Evolutionary conservation across 2,797 vertebrate genomes (phyloP), one percentile per base, ranked within the genome.

Genomic region (Thripadectes ignobilis): DNA sequence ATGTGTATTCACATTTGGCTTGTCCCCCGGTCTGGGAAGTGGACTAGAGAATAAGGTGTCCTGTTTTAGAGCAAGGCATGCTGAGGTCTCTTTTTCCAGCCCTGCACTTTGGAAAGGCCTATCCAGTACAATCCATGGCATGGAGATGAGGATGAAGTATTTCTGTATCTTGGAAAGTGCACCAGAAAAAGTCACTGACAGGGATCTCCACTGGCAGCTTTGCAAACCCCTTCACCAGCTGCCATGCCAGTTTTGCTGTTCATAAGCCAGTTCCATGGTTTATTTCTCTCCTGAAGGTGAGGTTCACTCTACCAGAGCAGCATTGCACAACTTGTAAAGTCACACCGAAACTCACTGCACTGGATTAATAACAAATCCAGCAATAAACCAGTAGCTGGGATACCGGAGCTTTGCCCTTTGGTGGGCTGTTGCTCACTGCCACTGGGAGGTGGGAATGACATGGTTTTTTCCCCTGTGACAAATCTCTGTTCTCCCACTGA

Each of bases 341-440:
- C 52, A 54, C 38, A 34, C 12, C 4, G 30, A 38, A 77, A 58
- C 46, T 83, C 52, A 1, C 48, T n/a, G 22, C 41, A 17, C 73
- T 81, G 59, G 48, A 61, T 90, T 83, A 82, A 59, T 82, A 79
- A 67, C 59, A 73, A 94, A 93, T 43, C 72, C 59, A 72, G 45
- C 61, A 52, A 17, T 80, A 67, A 67, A 61, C 20, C 55, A 66
- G 48, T 23, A 51, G 45, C 23, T 89, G 58, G 43, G 59, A 78
- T 23, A 46, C 8, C 10, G 2, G 38, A 68, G n/a, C 58, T 1
- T 18, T 62, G 34, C 57, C 89, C 74, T 93, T 63, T n/a, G 23
- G 36, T 3, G 10, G 62, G 74, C 62, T 4, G 0, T 39, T 38
- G 62, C 39, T 66, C 29, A 7, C 16, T 34, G 46, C 55, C 8